A percentile compares a stretch with the other conserved stretches of the same genome.
Evolutionary conservation across 2,888 invertebrate genomes (phyloP).

Genomic region (Drosophila atroscutellata): DNA sequence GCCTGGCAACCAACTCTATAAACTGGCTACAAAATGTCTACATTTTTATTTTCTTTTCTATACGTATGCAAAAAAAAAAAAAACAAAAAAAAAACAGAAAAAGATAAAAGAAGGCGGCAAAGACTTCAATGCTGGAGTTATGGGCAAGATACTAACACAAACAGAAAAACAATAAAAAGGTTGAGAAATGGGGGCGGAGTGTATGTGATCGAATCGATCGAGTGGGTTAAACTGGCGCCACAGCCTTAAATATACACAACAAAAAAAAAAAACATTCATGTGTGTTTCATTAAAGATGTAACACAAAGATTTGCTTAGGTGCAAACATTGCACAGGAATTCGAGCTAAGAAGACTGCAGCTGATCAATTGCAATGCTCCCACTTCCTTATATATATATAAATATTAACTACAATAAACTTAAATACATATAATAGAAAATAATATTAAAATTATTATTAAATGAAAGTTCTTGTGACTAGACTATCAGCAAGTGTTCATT

Average conservation of each 20-base stretch:
- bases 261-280: neutral
- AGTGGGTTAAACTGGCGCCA: slow-evolving; percentile 46
- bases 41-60: slow-evolving; percentile 50
- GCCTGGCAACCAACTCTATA: slow-evolving; percentile 62
- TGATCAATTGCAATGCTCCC: neutral
- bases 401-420: neutral
- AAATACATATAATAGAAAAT: too few relatives aligned
- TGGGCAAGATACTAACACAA: slow-evolving; percentile 9
- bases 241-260: slow-evolving; percentile 8
- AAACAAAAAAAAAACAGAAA: slow-evolving; percentile 34
- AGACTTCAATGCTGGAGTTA: slow-evolving; percentile 29
- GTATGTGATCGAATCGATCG: slow-evolving; percentile 29
- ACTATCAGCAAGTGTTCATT: too few relatives aligned
- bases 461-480: too few relatives aligned
- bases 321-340: neutral
- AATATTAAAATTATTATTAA: too few relatives aligned
- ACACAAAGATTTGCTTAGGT: slow-evolving; percentile 36
- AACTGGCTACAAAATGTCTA: slow-evolving; percentile 77
- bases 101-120: slow-evolving; percentile 48
- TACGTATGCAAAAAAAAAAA: slow-evolving; percentile 36
- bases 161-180: slow-evolving; percentile 3
- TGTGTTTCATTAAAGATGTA: slow-evolving; percentile 34
- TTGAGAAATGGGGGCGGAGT: slow-evolving; percentile 1
- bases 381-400: neutral
- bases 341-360: neutral